Base-by-base conservation (phyloP, 92 coral and sea anemone genomes). In the Bergia sp. region DNA sequence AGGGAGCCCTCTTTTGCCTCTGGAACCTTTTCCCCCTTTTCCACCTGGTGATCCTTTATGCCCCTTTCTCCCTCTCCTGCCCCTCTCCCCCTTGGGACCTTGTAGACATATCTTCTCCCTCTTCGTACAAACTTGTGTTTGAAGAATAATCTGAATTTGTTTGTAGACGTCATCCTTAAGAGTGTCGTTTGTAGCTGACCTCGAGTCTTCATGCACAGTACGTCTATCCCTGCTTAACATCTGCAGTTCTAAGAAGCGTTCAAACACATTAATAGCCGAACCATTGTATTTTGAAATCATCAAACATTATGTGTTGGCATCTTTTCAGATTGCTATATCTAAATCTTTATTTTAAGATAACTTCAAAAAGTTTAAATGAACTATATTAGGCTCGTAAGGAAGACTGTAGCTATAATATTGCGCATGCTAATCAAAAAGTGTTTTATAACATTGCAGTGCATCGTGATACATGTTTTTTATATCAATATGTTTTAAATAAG, bases 11-110 rank as follows among this genome's bases (percentile, higher is more conserved):
- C 77, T 82, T 38, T 58, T 82, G 11, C 91, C 93, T 45, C 85
- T 61, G 64, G 61, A 74, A 37, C 93, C 93, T 67, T 79, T 87
- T 0, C 20, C 11, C 1, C 88, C 86, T 8, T 73, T 73, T 50
- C 49, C 53, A 42, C 89, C 89, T 8, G 82, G 81, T 1, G 79
- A 58, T 21, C 90, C 90, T 88, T 79, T 79, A 10, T 74, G 23
- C 1, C 90, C 90, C 37, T 9, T 50, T 64, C 76, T 64, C 5
- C 90, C 90, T 57, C 85, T 88, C 83, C 85, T 80, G 40, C 90
- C 86, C 90, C 85, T 88, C 41, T 49, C 36, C 65, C 90, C 90
- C 38, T 58, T 88, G 77, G 90, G 90, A 7, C 90, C 86, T 69
- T 71, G 85, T 15, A 88, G 77, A 43, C 86, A 88, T 36, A 72